These are phyloP conservation scores for Eupithecia tripunctaria DNA, from an alignment of 2,888 invertebrate genomes.

Conservation along the genomic window DNA sequence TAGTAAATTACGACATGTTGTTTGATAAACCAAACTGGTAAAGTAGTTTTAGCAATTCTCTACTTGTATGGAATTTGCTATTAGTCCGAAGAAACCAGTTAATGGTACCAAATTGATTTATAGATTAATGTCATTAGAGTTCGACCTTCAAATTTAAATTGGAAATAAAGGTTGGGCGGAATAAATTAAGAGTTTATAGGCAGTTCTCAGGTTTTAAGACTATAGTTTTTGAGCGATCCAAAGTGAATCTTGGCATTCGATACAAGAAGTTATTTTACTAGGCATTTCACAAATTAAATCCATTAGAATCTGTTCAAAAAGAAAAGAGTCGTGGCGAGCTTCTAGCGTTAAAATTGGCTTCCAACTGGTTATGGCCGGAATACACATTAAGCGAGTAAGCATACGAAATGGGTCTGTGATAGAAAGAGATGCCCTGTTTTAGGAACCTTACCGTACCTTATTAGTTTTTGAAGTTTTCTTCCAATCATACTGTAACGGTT, in stretches of 20 bases:
- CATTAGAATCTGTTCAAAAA: too few relatives aligned
- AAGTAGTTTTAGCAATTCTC: conserved; percentile 27
- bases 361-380: neutral
- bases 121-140: conserved; percentile 31
- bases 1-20: conserved; percentile 34
- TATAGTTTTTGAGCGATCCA: neutral
- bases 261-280: neutral
- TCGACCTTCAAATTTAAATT: conserved; percentile 34
- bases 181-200: conserved; percentile 1
- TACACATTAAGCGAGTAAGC: too few relatives aligned
- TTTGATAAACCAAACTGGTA: conserved; percentile 35
- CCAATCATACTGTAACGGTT: too few relatives aligned
- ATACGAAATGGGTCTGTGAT: too few relatives aligned
- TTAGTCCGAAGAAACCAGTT: conserved; percentile 27
- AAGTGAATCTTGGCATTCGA: neutral
- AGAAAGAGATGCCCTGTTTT: too few relatives aligned
- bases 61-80: conserved; percentile 24
- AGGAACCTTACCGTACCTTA: too few relatives aligned
- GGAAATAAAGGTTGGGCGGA: conserved; percentile 16
- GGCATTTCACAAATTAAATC: too few relatives aligned
- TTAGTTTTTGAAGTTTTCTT: too few relatives aligned
- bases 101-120: conserved; percentile 36
- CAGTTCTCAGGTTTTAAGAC: neutral
- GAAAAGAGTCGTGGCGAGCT: too few relatives aligned
- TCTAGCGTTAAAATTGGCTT: neutral